Percentiles rank a stretch among this genome's conserved stretches.
These are phyloP conservation scores for Crocallis elinguaria DNA, from an alignment of 2,888 invertebrate species.

Conservation along the genomic window DNA sequence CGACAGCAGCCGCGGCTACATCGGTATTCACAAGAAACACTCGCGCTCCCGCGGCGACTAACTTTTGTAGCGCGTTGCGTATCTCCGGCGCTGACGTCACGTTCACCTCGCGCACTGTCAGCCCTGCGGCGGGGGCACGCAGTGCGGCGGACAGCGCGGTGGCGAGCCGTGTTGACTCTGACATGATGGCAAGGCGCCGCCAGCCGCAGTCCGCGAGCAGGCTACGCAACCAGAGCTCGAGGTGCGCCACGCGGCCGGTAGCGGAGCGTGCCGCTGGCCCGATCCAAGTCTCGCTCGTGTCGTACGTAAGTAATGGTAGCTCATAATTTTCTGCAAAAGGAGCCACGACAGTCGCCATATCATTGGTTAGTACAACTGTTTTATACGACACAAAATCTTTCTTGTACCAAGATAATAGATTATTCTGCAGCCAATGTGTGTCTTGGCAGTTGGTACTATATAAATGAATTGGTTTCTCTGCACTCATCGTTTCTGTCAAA, in stretches of 20 bases:
- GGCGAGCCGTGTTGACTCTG: slow-evolving; percentile 31
- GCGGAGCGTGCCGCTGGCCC: slow-evolving; percentile 1
- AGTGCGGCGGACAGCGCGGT: not conserved
- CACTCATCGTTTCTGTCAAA: no score
- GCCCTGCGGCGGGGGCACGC: not conserved
- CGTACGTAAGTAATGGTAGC: slow-evolving; percentile 36
- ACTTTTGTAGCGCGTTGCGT: slow-evolving; percentile 7
- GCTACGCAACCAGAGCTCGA: slow-evolving; percentile 24
- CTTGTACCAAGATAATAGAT: no score
- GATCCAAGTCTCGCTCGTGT: slow-evolving; percentile 7
- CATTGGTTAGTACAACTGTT: no score
- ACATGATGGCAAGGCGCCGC: slow-evolving; percentile 30
- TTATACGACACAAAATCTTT: no score
- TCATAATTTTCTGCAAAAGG: no score
- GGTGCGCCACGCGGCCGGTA: slow-evolving; percentile 13
- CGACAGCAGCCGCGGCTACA: slow-evolving; percentile 86
- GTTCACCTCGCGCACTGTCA: slow-evolving; percentile 70
- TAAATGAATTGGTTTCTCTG: no score
- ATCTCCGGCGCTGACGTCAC: not conserved
- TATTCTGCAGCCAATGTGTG: no score
- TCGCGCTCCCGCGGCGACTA: slow-evolving; percentile 76
- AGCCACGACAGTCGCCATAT: no score
- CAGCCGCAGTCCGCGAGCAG: slow-evolving; percentile 31
- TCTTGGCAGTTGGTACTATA: no score
- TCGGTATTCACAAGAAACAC: slow-evolving; percentile 90